Conservation (phyloP, 1,140 invertebrate species). For the Conus betulinus region DNA sequence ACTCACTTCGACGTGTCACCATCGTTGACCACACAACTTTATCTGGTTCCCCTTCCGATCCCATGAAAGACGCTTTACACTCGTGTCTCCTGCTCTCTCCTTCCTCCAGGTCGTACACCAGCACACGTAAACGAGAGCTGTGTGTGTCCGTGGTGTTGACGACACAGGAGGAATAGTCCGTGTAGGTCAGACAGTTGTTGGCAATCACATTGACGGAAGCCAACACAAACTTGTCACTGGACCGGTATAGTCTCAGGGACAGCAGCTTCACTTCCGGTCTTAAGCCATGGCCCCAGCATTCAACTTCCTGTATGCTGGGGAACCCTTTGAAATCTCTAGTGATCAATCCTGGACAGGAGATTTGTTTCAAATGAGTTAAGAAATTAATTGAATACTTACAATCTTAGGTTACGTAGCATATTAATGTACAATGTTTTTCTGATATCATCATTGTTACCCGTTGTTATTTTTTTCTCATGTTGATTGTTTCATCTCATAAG, state of each 20-base stretch:
- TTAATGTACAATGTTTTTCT: too few relatives aligned
- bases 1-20: constrained; percentile 13
- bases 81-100: constrained; percentile 18
- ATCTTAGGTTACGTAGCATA: too few relatives aligned
- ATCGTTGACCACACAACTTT: constrained; percentile 3
- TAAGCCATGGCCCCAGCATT: constrained; percentile 21
- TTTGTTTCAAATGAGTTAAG: too few relatives aligned
- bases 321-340: constrained; percentile 19
- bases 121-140: constrained; percentile 9
- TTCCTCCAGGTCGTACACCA: constrained; percentile 24
- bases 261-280: constrained; percentile 22
- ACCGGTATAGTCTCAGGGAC: constrained; percentile 9
- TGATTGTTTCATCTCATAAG: too few relatives aligned
- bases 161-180: constrained; percentile 15
- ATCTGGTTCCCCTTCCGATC: constrained; percentile 5
- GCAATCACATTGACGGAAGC: constrained; percentile 7
- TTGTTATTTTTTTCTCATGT: too few relatives aligned
- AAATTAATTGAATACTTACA: too few relatives aligned
- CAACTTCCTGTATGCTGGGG: constrained; percentile 33
- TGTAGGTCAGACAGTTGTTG: constrained; percentile 20
- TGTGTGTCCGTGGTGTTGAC: constrained; percentile 16
- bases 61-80: constrained; percentile 2
- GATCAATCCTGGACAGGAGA: constrained; percentile 10
- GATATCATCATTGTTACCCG: too few relatives aligned
- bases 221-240: constrained; percentile 4